These are phyloP conservation scores for Galaxias olidus DNA, from an alignment of 2,797 vertebrate genomes.

Conservation along the genomic window DNA sequence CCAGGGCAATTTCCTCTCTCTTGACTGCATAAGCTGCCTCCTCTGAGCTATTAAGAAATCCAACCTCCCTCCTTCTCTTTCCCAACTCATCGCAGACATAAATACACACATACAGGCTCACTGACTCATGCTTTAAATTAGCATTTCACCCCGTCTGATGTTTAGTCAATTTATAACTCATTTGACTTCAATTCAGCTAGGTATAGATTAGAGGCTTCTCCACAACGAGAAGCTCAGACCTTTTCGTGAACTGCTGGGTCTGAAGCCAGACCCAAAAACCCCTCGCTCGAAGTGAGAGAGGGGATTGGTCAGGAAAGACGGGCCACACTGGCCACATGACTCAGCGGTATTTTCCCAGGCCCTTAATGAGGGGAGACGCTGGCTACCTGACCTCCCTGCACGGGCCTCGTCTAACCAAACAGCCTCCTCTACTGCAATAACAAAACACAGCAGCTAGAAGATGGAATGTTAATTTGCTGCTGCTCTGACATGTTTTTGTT, in stretches of 20 bases:
- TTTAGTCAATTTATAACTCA: not conserved
- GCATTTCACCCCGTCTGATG: too few species aligned
- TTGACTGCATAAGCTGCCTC: slow-evolving; percentile 47
- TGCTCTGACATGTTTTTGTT: slow-evolving; percentile 28
- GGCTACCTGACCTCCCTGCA: slow-evolving; percentile 54
- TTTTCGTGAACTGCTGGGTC: slow-evolving; percentile 17
- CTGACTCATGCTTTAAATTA: not conserved
- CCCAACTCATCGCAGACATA: not conserved
- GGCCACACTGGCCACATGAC: slow-evolving; percentile 46
- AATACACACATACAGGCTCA: slow-evolving; percentile 39
- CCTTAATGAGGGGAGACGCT: slow-evolving; percentile 62
- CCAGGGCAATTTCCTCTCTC: slow-evolving; percentile 62
- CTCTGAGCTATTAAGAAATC: slow-evolving; percentile 51
- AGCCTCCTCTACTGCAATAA: slow-evolving; percentile 55
- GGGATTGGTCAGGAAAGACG: slow-evolving; percentile 30
- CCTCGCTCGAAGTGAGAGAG: slow-evolving; percentile 27
- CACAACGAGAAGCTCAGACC: slow-evolving; percentile 17
- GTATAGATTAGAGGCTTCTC: not conserved
- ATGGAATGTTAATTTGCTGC: slow-evolving; percentile 47
- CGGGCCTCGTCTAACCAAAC: slow-evolving; percentile 59
- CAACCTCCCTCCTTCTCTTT: not conserved
- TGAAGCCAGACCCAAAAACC: slow-evolving; percentile 30
- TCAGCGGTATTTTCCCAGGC: slow-evolving; percentile 54
- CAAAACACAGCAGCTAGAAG: slow-evolving; percentile 43
- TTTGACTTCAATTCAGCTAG: not conserved